Evolutionary conservation across 2,888 invertebrate species (phyloP).

Genomic region (Rotaria macrura): DNA sequence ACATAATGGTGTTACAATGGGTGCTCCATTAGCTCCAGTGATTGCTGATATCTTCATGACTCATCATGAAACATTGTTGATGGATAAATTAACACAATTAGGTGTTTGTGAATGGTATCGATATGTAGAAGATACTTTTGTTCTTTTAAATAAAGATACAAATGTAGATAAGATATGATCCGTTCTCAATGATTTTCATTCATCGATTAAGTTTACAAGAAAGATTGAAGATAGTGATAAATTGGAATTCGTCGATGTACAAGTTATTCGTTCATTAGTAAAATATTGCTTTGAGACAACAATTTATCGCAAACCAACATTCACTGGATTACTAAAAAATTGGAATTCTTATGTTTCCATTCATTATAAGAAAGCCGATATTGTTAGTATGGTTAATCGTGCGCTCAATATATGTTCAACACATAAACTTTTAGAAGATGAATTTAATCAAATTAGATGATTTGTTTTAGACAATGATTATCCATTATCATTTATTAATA

Average conservation of each 20-base stretch:
- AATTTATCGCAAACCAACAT: no score
- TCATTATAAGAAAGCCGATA: neutral
- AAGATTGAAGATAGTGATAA: no score
- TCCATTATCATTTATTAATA: neutral
- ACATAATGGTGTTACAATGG: neutral
- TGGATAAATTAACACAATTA: neutral
- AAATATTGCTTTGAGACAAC: no score
- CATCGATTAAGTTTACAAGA: no score
- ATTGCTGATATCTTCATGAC: neutral
- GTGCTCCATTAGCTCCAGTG: neutral
- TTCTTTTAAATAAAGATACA: no score
- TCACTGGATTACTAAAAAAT: no score
- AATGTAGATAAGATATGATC: no score
- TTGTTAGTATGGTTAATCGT: neutral
- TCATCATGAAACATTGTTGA: neutral
- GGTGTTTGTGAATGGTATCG: neutral
- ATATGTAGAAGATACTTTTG: no score
- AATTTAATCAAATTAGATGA: neutral
- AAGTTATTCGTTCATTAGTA: no score
- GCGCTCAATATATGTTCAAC: neutral
- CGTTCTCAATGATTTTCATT: no score
- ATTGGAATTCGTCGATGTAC: no score
- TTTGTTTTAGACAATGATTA: neutral
- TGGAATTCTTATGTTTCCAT: neutral
- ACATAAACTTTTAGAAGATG: neutral